Evolutionary conservation across 2,888 invertebrate genomes (phyloP).

Genomic region (Andrena haemorrhoa): DNA sequence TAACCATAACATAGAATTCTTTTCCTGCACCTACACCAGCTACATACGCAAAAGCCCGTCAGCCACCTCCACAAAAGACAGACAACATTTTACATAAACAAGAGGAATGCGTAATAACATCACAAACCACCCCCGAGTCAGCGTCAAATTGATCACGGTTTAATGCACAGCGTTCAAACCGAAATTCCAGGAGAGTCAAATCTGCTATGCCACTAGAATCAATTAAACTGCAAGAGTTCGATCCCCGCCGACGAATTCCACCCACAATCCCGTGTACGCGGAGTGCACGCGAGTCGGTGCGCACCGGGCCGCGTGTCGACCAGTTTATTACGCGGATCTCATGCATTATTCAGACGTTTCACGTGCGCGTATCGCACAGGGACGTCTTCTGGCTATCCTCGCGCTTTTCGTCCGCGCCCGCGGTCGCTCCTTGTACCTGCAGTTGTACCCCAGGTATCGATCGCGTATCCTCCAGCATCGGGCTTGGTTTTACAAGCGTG

Average conservation of each 20-base stretch:
- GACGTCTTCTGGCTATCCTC: constrained; percentile 22
- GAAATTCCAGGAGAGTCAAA: too few relatives aligned
- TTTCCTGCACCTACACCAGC: too few relatives aligned
- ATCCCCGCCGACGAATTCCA: constrained; percentile 2
- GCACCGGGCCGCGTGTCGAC: constrained; percentile 33
- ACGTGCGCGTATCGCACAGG: constrained; percentile 35
- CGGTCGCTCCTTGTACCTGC: constrained; percentile 4
- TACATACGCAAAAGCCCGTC: too few relatives aligned
- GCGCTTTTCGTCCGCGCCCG: constrained; percentile 18
- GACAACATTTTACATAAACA: too few relatives aligned
- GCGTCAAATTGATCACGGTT: too few relatives aligned
- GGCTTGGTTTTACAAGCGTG: constrained; percentile 38
- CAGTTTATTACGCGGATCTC: constrained; percentile 62
- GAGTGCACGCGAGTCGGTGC: constrained; percentile 23
- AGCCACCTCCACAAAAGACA: too few relatives aligned
- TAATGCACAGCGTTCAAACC: too few relatives aligned
- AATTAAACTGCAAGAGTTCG: background rate
- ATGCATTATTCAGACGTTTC: constrained; percentile 64
- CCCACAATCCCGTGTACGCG: background rate
- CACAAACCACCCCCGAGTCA: too few relatives aligned
- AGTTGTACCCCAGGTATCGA: constrained; percentile 42
- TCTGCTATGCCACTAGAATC: too few relatives aligned
- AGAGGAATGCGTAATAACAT: too few relatives aligned
- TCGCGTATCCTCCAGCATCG: constrained; percentile 33
- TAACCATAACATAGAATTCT: too few relatives aligned